Conservation (phyloP, 2,113 vertebrate genomes). For the Spermophilus dauricus region DNA sequence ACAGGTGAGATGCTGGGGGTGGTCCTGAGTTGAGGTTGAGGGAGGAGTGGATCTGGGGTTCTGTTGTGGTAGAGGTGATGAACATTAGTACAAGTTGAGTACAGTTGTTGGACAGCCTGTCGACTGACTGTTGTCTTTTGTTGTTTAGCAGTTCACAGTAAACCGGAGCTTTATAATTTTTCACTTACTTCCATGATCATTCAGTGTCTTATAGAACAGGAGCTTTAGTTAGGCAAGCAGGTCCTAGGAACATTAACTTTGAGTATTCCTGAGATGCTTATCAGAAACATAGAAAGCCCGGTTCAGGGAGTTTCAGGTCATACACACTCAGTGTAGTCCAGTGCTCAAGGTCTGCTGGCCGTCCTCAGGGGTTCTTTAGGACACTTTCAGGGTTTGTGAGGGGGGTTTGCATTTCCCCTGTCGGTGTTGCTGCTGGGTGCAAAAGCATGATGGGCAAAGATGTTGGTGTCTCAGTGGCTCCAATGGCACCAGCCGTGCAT, state of each 20-base stretch:
- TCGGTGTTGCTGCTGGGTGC: neutral
- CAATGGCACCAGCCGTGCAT: neutral
- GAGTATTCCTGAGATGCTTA: neutral
- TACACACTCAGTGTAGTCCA: neutral
- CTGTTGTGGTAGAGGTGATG: neutral
- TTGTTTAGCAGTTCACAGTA: neutral
- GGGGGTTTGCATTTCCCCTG: neutral
- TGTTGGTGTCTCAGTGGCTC: neutral
- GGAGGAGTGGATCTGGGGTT: neutral
- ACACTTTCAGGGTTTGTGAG: neutral
- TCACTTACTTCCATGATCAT: neutral
- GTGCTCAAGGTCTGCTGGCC: neutral
- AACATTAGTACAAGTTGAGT: neutral
- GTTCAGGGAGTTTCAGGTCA: neutral
- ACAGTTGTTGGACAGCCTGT: neutral
- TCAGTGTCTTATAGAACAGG: neutral
- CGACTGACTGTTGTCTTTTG: neutral
- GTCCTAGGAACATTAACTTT: neutral
- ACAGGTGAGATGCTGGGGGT: neutral
- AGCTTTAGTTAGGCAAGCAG: neutral
- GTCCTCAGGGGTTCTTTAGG: neutral
- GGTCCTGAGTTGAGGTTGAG: neutral
- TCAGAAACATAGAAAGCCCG: neutral
- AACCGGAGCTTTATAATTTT: neutral
- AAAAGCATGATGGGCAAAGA: neutral